phyloP scores from a whole-genome alignment of 1,140 invertebrate genomes.

The Drosophila lacertosa region DNA sequence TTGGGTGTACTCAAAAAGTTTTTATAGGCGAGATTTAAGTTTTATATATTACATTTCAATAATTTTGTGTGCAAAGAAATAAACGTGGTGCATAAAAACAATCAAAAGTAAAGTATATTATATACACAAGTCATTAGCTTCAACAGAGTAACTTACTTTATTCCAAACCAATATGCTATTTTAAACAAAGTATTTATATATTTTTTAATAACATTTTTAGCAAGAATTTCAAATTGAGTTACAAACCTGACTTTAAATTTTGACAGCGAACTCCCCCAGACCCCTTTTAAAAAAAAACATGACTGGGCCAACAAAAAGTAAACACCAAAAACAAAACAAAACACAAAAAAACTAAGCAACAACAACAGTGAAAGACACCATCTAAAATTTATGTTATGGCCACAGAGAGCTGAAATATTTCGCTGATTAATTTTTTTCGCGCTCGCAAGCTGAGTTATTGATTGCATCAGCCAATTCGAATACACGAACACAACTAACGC shows the following conservation, averaged over 20 bases:
- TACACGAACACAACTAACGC: slow-evolving; percentile 6
- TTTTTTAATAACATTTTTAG: slow-evolving; percentile 2
- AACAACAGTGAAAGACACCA: neutral
- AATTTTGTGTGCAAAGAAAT: too few relatives aligned
- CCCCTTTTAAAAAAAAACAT: too few relatives aligned
- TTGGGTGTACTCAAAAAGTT: too few relatives aligned
- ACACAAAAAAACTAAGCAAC: neutral
- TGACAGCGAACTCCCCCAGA: too few relatives aligned
- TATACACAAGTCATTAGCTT: too few relatives aligned
- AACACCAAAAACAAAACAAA: neutral
- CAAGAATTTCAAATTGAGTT: neutral
- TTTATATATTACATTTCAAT: too few relatives aligned
- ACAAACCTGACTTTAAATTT: slow-evolving; percentile 1
- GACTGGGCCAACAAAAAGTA: too few relatives aligned
- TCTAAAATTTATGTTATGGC: slow-evolving; percentile 24
- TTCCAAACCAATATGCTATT: too few relatives aligned
- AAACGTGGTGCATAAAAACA: too few relatives aligned
- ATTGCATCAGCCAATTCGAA: slow-evolving; percentile 68
- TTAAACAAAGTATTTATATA: too few relatives aligned
- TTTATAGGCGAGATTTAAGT: too few relatives aligned
- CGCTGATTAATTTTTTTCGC: slow-evolving; percentile 45
- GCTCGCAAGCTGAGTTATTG: slow-evolving; percentile 57
- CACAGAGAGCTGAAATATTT: slow-evolving; percentile 19
- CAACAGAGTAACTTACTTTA: too few relatives aligned
- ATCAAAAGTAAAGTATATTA: neutral